Conservation (phyloP, 2,797 vertebrate species). For the Sylvilagus floridanus region DNA sequence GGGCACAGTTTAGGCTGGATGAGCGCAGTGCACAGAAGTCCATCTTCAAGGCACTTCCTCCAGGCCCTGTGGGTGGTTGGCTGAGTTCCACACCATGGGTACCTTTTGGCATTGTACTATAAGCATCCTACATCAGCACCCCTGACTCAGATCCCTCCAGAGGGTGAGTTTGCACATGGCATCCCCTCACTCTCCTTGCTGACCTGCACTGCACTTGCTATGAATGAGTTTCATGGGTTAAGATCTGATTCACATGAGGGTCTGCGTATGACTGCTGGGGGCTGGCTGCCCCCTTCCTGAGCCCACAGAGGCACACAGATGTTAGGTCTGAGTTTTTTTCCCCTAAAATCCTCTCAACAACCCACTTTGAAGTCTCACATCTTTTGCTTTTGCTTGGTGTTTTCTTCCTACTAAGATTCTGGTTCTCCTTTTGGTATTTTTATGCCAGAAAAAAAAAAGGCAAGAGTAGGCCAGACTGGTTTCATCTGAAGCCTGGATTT, state of each 20-base stretch:
- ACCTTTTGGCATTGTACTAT: background rate
- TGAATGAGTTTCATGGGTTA: conserved; percentile 60
- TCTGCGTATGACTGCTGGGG: background rate
- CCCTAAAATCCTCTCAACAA: background rate
- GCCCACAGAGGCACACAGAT: background rate
- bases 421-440: background rate
- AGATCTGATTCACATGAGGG: background rate
- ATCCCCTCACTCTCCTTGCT: background rate
- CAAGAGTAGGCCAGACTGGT: background rate
- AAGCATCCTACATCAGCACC: background rate
- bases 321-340: background rate
- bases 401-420: background rate
- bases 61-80: background rate
- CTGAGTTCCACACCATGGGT: fast-evolving
- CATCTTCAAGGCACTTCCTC: fast-evolving
- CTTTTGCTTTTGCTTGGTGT: background rate
- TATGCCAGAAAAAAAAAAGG: background rate
- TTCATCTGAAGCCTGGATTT: conserved; percentile 26
- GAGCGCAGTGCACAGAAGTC: background rate
- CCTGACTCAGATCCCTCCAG: background rate
- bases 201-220: conserved; percentile 6
- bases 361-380: background rate
- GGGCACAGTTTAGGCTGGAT: background rate
- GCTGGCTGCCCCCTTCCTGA: background rate
- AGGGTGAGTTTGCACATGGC: background rate